Conservation (phyloP, 2,888 invertebrate genomes). For the Dolichomitus sp. region DNA sequence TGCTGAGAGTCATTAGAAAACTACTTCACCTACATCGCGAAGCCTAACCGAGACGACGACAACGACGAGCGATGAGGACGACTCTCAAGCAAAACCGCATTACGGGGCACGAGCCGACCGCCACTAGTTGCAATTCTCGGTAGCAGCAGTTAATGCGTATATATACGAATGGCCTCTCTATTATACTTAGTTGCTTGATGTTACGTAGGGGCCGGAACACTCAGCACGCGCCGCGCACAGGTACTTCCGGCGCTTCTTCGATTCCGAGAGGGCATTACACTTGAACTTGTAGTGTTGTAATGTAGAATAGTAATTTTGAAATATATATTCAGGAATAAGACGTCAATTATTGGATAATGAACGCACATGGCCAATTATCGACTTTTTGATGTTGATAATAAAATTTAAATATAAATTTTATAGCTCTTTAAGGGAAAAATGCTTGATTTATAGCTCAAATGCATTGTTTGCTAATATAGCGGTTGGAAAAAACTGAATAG, state of each 20-base stretch:
- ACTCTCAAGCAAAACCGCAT: constrained; percentile 64
- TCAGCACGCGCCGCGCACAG: constrained; percentile 53
- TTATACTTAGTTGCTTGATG: constrained; percentile 58
- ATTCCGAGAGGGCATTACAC: constrained; percentile 54
- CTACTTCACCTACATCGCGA: constrained; percentile 77
- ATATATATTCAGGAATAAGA: no score
- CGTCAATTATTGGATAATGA: no score
- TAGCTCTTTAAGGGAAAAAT: no score
- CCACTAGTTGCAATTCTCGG: not conserved
- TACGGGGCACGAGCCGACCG: constrained; percentile 44
- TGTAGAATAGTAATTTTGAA: no score
- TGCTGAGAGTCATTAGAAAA: constrained; percentile 74
- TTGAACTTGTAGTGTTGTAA: not conserved
- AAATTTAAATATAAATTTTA: no score
- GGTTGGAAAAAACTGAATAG: no score
- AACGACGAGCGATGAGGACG: constrained; percentile 54
- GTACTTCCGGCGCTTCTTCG: constrained; percentile 61
- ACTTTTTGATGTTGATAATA: no score
- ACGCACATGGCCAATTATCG: no score
- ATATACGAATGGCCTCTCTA: constrained; percentile 38
- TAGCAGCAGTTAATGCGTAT: constrained; percentile 32
- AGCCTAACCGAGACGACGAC: constrained; percentile 45
- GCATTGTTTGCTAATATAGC: no score
- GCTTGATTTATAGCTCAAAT: no score
- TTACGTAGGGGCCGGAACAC: constrained; percentile 63